Conservation (phyloP, 1,140 invertebrate genomes). For the Cydia strobilella region DNA sequence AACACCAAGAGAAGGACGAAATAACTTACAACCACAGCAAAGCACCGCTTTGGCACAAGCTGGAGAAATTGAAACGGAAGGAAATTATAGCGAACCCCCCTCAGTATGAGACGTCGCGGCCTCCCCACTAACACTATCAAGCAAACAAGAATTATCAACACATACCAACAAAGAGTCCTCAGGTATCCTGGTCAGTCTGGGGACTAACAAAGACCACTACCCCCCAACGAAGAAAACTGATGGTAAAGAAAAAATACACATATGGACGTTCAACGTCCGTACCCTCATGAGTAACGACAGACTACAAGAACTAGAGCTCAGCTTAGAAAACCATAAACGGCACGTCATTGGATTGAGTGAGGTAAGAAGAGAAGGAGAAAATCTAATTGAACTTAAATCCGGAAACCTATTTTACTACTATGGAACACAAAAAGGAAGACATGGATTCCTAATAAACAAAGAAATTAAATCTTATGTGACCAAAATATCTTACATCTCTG, state of each 20-base stretch:
- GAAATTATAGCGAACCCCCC: not conserved
- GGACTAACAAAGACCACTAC: not conserved
- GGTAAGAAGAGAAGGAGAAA: not conserved
- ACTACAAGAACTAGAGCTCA: not conserved
- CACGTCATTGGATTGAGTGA: not conserved
- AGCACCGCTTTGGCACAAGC: not conserved
- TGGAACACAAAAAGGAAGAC: not conserved
- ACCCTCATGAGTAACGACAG: not conserved
- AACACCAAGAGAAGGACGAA: not conserved
- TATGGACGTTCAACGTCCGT: not conserved
- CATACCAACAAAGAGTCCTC: not conserved
- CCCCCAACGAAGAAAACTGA: not conserved
- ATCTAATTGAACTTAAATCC: not conserved
- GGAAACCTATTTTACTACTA: not conserved
- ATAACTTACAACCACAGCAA: not conserved
- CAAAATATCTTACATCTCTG: not conserved
- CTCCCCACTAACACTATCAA: not conserved
- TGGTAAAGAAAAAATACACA: not conserved
- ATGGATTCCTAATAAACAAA: not conserved
- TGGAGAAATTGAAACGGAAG: not conserved
- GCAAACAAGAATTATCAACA: not conserved
- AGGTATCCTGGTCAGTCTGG: not conserved
- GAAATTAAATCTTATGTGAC: not conserved
- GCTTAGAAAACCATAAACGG: not conserved
- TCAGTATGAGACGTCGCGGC: not conserved